These are phyloP conservation scores for Exocentrus adspersus DNA, from an alignment of 2,888 invertebrate species.

Conservation along the genomic window DNA sequence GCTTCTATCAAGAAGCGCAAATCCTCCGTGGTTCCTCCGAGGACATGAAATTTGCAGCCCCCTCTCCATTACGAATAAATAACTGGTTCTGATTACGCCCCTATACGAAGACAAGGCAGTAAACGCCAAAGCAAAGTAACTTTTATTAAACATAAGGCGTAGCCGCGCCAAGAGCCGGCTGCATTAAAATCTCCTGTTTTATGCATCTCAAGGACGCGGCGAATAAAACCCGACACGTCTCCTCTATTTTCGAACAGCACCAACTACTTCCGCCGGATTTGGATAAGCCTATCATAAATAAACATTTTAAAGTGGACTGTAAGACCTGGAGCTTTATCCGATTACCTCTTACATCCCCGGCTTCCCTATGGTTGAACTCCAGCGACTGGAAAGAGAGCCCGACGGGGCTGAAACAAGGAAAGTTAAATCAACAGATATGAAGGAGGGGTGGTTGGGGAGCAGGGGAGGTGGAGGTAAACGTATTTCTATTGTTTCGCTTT, in stretches of 20 bases:
- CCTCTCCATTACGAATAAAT: too few species aligned
- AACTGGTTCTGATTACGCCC: neutral
- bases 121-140: neutral
- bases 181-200: neutral
- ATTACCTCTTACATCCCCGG: slow-evolving; percentile 39
- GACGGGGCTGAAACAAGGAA: slow-evolving; percentile 18
- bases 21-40: too few species aligned
- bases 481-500: too few species aligned
- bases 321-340: slow-evolving; percentile 44
- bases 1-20: too few species aligned
- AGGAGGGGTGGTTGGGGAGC: slow-evolving; percentile 18
- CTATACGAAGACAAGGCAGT: neutral
- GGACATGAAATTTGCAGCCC: too few species aligned
- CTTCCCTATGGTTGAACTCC: slow-evolving; percentile 26
- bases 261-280: slow-evolving; percentile 38
- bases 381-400: slow-evolving; percentile 2
- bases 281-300: slow-evolving; percentile 48
- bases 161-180: neutral
- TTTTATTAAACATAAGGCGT: neutral
- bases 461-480: neutral
- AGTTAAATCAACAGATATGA: slow-evolving; percentile 27
- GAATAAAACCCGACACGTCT: slow-evolving; percentile 28
- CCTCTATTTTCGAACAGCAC: slow-evolving; percentile 33
- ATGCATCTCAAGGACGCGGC: neutral
- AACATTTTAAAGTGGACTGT: slow-evolving; percentile 49